Percentiles rank a stretch among this genome's conserved stretches.
Conservation (phyloP, 2,113 vertebrate species). For the Psephotus haematonotus region DNA sequence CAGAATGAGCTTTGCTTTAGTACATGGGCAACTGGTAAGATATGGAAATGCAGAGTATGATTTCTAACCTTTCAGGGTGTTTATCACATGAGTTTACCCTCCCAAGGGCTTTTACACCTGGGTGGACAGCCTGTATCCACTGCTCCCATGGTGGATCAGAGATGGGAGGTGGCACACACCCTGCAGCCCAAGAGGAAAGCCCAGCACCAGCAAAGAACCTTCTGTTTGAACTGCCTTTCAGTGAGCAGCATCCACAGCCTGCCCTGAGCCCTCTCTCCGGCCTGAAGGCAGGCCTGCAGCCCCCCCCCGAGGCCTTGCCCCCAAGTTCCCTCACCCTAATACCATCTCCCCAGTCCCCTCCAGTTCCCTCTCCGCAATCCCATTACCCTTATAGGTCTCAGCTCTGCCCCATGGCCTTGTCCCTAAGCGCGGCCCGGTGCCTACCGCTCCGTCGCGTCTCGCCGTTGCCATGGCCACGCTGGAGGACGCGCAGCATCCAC, state of each 20-base stretch:
- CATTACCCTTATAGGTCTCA: background rate
- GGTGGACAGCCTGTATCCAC: rapidly evolving
- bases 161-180: background rate
- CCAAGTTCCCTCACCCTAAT: background rate
- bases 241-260: background rate
- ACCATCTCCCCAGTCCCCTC: background rate
- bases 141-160: background rate
- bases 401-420: background rate
- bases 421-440: background rate
- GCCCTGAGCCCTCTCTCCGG: background rate
- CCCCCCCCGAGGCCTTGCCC: too few relatives aligned
- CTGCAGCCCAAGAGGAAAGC: background rate
- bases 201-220: background rate
- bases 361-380: background rate
- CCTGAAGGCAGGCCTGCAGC: background rate
- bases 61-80: background rate
- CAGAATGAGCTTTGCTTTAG: background rate
- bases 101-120: too few relatives aligned
- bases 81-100: background rate
- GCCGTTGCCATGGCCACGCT: background rate
- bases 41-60: rapidly evolving
- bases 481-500: background rate
- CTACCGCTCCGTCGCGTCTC: background rate
- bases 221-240: background rate
- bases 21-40: rapidly evolving